Conservation (phyloP, 2,113 vertebrate genomes). For the Cynocephalus volans region DNA sequence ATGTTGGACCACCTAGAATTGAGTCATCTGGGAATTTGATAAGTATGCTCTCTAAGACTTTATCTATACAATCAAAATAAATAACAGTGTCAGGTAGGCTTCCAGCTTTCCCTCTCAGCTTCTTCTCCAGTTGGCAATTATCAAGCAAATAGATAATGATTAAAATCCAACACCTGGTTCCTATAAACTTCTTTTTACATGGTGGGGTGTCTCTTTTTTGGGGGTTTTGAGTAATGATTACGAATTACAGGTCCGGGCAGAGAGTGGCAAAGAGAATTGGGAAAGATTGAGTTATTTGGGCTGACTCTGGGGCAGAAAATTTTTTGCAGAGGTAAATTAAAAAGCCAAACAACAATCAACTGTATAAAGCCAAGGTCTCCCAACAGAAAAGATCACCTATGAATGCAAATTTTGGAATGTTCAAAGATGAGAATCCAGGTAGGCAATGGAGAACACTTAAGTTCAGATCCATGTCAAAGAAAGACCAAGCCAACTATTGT, state of each 20-base stretch:
- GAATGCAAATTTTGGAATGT: not conserved
- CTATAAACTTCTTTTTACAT: not conserved
- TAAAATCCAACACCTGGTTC: not conserved
- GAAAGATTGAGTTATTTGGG: not conserved
- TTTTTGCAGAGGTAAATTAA: not conserved
- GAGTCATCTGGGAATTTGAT: not conserved
- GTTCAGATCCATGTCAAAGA: not conserved
- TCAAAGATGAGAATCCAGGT: not conserved
- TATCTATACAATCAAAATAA: slow-evolving; percentile 40
- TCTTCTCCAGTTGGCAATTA: slow-evolving; percentile 1
- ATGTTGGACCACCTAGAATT: not conserved
- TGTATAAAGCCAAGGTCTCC: not conserved
- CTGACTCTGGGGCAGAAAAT: not conserved
- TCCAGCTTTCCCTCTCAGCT: slow-evolving; percentile 13
- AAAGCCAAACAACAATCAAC: not conserved
- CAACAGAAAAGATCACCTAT: not conserved
- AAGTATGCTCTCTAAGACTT: slow-evolving; percentile 12
- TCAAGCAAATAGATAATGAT: not conserved
- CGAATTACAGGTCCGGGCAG: not conserved
- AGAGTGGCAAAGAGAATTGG: not conserved
- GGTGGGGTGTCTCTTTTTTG: not conserved
- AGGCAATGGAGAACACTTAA: not conserved
- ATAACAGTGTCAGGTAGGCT: not conserved
- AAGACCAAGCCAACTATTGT: not conserved
- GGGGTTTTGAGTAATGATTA: not conserved